Percentiles rank a stretch among this genome's conserved stretches.
phyloP scores from a whole-genome alignment of 2,113 vertebrate species.

The Syngnathoides biaculeatus region DNA sequence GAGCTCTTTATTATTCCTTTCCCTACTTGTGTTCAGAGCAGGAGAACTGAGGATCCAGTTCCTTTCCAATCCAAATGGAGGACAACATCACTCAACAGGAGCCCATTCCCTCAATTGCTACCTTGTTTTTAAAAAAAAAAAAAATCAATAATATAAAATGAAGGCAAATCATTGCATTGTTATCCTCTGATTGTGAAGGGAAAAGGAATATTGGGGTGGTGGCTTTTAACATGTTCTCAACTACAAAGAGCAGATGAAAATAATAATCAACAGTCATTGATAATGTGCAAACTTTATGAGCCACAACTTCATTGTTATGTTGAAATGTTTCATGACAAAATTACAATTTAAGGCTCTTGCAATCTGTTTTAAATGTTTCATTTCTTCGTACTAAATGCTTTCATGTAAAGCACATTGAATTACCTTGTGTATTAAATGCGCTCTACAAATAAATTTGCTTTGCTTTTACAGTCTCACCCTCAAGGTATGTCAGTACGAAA shows the following conservation, averaged over 20 bases:
- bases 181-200: constrained; percentile 18
- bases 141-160: no score
- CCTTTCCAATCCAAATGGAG: constrained; percentile 25
- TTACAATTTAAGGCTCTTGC: background rate
- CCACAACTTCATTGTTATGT: constrained; percentile 38
- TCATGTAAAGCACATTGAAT: no score
- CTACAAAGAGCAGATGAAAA: constrained; percentile 43
- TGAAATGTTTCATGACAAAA: constrained; percentile 21
- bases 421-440: no score
- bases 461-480: background rate
- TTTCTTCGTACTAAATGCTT: no score
- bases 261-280: constrained; percentile 32
- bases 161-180: constrained; percentile 22
- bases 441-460: no score
- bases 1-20: constrained; percentile 20
- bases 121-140: background rate
- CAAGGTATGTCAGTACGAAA: background rate
- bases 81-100: background rate
- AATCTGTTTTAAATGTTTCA: no score
- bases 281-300: constrained; percentile 15
- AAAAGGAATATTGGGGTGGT: background rate
- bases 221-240: constrained; percentile 25
- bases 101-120: background rate
- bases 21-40: constrained; percentile 1
- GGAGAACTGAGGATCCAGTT: constrained; percentile 18